Evolutionary conservation across 2,888 invertebrate species (phyloP), one percentile per base, ranked within the genome.

Genomic region (Microchrysa polita): DNA sequence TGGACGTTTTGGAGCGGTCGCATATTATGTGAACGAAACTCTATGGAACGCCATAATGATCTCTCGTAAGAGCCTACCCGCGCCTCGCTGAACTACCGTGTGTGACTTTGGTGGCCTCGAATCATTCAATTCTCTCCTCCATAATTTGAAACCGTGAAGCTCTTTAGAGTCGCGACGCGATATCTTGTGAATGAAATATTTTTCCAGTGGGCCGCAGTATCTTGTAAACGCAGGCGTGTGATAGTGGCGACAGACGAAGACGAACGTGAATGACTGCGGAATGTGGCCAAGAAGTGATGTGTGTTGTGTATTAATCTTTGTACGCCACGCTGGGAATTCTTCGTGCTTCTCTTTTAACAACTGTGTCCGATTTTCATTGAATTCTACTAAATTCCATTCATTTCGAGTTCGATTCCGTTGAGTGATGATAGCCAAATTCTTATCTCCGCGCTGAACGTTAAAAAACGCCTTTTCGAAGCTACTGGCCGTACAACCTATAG

Each of bases 131-230:
- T n/a, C 16, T 48, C 48, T n/a, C 14, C 48, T 48, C 48, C 48
- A n/a, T n/a, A 48, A 48, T 7, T 34, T 34, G 27, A 34, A 59
- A 59, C 23, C 27, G 34, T 55, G 27, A 16, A 18, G 14, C 59
- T 59, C 42, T n/a, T n/a, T n/a, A 40, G 55, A 48, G n/a, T 63
- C 42, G 61, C 61, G 16, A 16, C 44, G n/a, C n/a, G 67, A 22
- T 55, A 55, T 69, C 69, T 69, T 69, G 69, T 69, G 69, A 69
- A 69, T 69, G 69, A 69, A 69, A 69, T 69, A 69, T 55, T 57
- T 69, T 22, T 18, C 27, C 55, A 18, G 10, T 23, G 52, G 18
- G 22, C 55, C 55, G 34, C 65, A 48, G 65, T 65, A 16, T 34
- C 61, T 61, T 16, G 12, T 65, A 22, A 22, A 65, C 42, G 52